These are phyloP conservation scores for Orchesellides sinensis DNA, from an alignment of 2,888 invertebrate genomes.

Conservation along the genomic window DNA sequence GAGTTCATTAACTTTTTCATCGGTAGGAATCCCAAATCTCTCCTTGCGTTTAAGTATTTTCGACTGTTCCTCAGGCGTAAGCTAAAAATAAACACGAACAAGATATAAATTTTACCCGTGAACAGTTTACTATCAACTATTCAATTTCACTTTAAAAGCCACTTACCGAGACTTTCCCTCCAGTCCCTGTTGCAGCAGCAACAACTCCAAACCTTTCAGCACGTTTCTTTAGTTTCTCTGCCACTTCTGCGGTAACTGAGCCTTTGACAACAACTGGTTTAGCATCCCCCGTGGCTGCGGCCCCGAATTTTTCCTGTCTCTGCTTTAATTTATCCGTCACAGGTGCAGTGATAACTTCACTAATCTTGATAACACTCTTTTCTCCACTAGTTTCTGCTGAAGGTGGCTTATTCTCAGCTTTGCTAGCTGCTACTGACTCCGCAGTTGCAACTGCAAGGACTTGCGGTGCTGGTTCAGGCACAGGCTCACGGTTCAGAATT, in stretches of 20 bases:
- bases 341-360: conserved; percentile 30
- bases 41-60: conserved; percentile 60
- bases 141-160: neutral
- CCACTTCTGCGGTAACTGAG: neutral
- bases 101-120: neutral
- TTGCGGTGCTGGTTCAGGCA: conserved; percentile 52
- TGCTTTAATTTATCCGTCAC: conserved; percentile 49
- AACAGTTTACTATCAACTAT: conserved; percentile 2
- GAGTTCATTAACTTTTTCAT: conserved; percentile 43
- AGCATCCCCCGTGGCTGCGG: neutral
- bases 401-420: conserved; percentile 38
- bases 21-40: conserved; percentile 59
- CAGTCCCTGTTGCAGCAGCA: conserved; percentile 25
- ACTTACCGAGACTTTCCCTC: conserved; percentile 40
- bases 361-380: conserved; percentile 58
- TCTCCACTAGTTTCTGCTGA: conserved; percentile 15
- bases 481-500: conserved; percentile 64
- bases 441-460: conserved; percentile 30
- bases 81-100: conserved; percentile 34
- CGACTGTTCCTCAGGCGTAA: conserved; percentile 53
- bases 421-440: conserved; percentile 29
- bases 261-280: neutral
- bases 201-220: conserved; percentile 63
- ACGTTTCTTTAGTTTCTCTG: conserved; percentile 52
- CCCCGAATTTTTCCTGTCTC: conserved; percentile 64